Conservation (phyloP, 1,140 invertebrate genomes). For the Helicorthomorpha holstii region DNA sequence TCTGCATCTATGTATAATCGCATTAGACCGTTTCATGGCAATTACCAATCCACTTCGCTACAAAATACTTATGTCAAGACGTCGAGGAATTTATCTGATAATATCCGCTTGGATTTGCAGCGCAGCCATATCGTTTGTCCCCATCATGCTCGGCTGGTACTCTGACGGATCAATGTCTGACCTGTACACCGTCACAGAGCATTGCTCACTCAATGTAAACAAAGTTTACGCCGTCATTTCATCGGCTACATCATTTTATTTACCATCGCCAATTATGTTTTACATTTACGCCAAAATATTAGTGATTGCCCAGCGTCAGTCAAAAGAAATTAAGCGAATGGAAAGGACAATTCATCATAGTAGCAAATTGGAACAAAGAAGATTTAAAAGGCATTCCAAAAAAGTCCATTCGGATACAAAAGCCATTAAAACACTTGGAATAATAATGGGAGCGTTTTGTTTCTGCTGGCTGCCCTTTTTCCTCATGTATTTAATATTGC, state of each 20-base stretch:
- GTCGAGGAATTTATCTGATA: conserved; percentile 66
- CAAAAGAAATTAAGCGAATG: conserved; percentile 18
- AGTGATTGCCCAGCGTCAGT: conserved; percentile 19
- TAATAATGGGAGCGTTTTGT: conserved; percentile 92
- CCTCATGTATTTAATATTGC: conserved; percentile 28
- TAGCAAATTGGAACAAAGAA: conserved; percentile 14
- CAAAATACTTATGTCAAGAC: conserved; percentile 65
- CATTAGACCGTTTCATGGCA: conserved; percentile 72
- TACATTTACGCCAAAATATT: conserved; percentile 82
- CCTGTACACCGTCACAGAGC: conserved; percentile 35
- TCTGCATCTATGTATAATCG: conserved; percentile 76
- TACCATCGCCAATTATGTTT: conserved; percentile 75
- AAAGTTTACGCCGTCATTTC: conserved; percentile 56
- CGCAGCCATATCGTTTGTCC: conserved; percentile 72
- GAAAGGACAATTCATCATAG: conserved; percentile 15
- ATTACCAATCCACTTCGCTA: conserved; percentile 82
- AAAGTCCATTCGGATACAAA: conserved; percentile 33
- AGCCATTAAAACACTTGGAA: conserved; percentile 86
- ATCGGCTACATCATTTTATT: conserved; percentile 74
- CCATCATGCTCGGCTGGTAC: conserved; percentile 74
- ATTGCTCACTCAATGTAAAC: conserved; percentile 63
- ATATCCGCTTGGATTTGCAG: conserved; percentile 75
- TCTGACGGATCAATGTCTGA: conserved; percentile 34
- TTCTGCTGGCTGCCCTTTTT: conserved; percentile 97
- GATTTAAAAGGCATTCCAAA: conserved; percentile 15